phyloP scores from a whole-genome alignment of 1,140 invertebrate genomes.

The Physella acuta region DNA sequence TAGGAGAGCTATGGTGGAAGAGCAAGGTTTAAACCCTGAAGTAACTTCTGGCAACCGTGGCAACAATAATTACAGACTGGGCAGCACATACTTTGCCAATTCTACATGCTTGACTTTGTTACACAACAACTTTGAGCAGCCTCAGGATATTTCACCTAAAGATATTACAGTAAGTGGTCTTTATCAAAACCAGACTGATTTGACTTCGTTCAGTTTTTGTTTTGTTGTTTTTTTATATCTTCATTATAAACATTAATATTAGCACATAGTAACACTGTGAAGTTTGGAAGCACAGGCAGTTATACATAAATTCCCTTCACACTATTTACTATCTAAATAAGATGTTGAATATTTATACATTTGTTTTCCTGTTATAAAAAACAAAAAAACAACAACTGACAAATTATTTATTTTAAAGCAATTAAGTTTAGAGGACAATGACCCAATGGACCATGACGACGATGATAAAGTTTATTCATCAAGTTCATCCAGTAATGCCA shows the following conservation, averaged over 20 bases:
- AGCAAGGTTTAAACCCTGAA: neutral
- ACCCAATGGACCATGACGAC: conserved; percentile 18
- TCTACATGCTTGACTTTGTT: neutral
- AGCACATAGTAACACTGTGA: too few relatives aligned
- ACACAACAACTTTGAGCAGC: neutral
- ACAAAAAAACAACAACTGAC: neutral
- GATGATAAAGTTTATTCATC: conserved; percentile 4
- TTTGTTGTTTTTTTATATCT: too few relatives aligned
- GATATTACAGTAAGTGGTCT: conserved; percentile 13
- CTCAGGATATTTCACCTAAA: conserved; percentile 23
- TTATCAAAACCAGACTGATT: too few relatives aligned
- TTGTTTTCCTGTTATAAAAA: too few relatives aligned
- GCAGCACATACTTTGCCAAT: neutral
- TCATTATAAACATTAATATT: too few relatives aligned
- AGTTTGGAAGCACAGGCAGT: too few relatives aligned
- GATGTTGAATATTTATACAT: too few relatives aligned
- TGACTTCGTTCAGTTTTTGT: too few relatives aligned
- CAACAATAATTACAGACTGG: neutral
- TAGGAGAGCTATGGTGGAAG: neutral
- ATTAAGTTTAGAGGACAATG: conserved; percentile 20
- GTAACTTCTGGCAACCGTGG: neutral
- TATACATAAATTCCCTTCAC: too few relatives aligned
- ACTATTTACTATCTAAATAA: too few relatives aligned
- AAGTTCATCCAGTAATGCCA: neutral
- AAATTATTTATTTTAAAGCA: neutral